phyloP scores from a whole-genome alignment of 2,113 vertebrate genomes.

The Hypanus sabinus region DNA sequence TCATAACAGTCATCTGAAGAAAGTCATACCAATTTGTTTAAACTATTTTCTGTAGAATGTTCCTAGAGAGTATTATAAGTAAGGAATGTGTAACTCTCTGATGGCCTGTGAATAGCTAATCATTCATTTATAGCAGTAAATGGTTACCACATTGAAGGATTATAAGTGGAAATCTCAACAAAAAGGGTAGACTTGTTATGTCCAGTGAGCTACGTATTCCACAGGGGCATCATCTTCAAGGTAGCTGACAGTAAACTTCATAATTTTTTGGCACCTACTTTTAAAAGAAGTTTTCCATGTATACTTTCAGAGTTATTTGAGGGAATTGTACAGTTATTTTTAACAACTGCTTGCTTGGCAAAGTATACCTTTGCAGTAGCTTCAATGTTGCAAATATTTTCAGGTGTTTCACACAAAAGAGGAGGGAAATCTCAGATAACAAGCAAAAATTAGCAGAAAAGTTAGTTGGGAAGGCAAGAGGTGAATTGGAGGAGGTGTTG shows the following conservation, averaged over 20 bases:
- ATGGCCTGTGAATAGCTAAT: not conserved
- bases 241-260: not conserved
- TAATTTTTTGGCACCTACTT: not conserved
- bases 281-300: not conserved
- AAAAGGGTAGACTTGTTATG: not conserved
- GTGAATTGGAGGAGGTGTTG: not conserved
- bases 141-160: not conserved
- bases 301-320: not conserved
- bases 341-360: not conserved
- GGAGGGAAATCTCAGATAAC: not conserved
- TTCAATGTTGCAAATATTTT: not conserved
- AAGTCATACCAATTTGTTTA: conserved; percentile 1
- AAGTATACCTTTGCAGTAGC: not conserved
- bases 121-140: not conserved
- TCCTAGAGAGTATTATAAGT: conserved; percentile 3
- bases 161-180: not conserved
- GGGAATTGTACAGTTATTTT: not conserved
- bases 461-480: not conserved
- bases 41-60: conserved; percentile 13
- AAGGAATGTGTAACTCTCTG: not conserved
- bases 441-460: not conserved
- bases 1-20: not conserved
- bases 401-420: not conserved
- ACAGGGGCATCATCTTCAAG: not conserved
- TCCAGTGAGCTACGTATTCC: not conserved